Evolutionary conservation across 2,888 invertebrate species (phyloP).

Genomic region (Luperina testacea): DNA sequence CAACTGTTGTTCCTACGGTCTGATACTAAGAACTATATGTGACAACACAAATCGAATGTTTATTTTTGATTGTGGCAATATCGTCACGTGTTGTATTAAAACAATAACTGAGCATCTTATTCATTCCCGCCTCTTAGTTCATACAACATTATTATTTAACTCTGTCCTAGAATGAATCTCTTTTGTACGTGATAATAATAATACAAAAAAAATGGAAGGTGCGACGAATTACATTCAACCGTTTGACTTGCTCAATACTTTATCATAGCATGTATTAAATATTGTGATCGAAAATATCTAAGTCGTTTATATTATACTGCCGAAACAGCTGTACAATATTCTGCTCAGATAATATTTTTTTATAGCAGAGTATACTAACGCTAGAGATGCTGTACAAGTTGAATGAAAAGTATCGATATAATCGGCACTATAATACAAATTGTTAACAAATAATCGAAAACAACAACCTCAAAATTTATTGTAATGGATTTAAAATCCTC

Average conservation of each 20-base stretch:
- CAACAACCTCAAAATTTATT: slow-evolving; percentile 40
- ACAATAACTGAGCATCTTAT: slow-evolving; percentile 64
- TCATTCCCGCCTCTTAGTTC: slow-evolving; percentile 81
- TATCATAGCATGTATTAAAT: slow-evolving; percentile 27
- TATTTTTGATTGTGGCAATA: slow-evolving; percentile 71
- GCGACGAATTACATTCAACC: not conserved
- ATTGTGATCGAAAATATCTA: slow-evolving; percentile 7
- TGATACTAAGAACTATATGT: slow-evolving; percentile 65
- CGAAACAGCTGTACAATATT: slow-evolving; percentile 8
- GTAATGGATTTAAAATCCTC: slow-evolving; percentile 46
- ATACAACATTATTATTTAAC: slow-evolving; percentile 71
- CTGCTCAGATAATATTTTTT: slow-evolving; percentile 45
- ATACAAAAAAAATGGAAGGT: slow-evolving; percentile 10
- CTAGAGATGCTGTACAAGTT: slow-evolving; percentile 5
- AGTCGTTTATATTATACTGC: slow-evolving; percentile 13
- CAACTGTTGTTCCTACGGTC: slow-evolving; percentile 33
- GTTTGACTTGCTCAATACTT: slow-evolving; percentile 41
- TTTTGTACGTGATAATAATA: slow-evolving; percentile 35
- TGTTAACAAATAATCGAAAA: slow-evolving; percentile 33
- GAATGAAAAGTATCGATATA: slow-evolving; percentile 19
- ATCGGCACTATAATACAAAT: slow-evolving; percentile 32
- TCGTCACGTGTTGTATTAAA: slow-evolving; percentile 67
- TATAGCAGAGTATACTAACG: slow-evolving; percentile 29
- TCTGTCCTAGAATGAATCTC: slow-evolving; percentile 74
- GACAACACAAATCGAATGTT: slow-evolving; percentile 72